These are phyloP conservation scores for Clivina fossor DNA, from an alignment of 2,888 invertebrate genomes.

Conservation along the genomic window DNA sequence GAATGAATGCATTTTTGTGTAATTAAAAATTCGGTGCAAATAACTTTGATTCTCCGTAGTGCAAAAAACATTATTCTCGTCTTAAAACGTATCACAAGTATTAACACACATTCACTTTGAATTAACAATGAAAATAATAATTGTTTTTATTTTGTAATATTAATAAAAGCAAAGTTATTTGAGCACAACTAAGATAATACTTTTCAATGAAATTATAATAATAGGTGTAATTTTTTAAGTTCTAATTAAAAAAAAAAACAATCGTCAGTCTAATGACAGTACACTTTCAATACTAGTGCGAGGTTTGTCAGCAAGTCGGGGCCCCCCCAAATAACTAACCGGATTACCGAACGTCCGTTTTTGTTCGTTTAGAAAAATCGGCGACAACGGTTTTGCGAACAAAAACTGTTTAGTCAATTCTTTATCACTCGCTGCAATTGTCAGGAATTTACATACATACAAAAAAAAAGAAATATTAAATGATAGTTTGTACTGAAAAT, in stretches of 20 bases:
- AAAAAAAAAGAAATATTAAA: constrained; percentile 18
- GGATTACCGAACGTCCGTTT: constrained; percentile 65
- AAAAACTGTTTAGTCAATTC: constrained; percentile 33
- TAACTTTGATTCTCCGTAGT: too few species aligned
- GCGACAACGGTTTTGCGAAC: constrained; percentile 48
- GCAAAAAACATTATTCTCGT: too few species aligned
- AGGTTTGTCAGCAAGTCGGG: constrained; percentile 56
- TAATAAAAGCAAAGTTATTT: constrained; percentile 6
- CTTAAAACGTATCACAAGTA: constrained; percentile 19
- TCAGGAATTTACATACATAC: constrained; percentile 24
- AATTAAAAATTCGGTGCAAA: too few species aligned
- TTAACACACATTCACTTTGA: constrained; percentile 10
- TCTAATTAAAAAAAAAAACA: too few species aligned
- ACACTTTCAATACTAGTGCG: constrained; percentile 68
- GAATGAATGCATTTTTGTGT: too few species aligned
- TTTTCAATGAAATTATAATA: constrained; percentile 13
- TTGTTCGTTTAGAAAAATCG: constrained; percentile 59
- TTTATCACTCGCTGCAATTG: constrained; percentile 29
- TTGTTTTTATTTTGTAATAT: neutral
- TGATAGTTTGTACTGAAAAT: too few species aligned
- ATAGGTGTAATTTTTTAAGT: constrained; percentile 17
- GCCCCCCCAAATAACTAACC: constrained; percentile 70
- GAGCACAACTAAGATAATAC: constrained; percentile 26
- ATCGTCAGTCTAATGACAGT: constrained; percentile 63
- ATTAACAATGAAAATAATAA: constrained; percentile 11